phyloP scores from a whole-genome alignment of 2,888 invertebrate genomes.

The Cheilosia pagana region DNA sequence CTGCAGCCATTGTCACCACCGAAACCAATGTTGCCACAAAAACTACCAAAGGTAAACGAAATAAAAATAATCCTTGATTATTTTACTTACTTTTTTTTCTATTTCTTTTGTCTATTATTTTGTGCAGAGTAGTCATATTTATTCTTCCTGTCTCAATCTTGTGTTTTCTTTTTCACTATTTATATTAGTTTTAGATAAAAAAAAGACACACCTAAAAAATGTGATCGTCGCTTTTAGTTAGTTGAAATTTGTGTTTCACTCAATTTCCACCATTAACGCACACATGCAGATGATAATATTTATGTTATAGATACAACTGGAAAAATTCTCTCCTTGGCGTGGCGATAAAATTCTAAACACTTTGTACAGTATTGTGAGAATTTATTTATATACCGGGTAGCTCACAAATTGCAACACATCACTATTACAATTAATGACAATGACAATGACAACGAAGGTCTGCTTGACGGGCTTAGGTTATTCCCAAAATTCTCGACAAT shows the following conservation, averaged over 20 bases:
- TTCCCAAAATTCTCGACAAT: too few species aligned
- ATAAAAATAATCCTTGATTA: conserved; percentile 19
- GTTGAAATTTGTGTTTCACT: conserved; percentile 46
- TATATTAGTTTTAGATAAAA: neutral
- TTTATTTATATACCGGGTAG: too few species aligned
- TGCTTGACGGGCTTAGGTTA: too few species aligned
- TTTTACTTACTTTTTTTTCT: conserved; percentile 43
- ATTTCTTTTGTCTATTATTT: conserved; percentile 22
- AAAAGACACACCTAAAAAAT: neutral
- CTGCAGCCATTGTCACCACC: conserved; percentile 83
- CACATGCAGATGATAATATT: too few species aligned
- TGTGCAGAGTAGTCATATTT: conserved; percentile 2
- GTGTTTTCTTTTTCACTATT: conserved; percentile 6
- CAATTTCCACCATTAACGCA: conserved; percentile 1
- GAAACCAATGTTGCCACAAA: conserved; percentile 82
- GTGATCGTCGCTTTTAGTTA: conserved; percentile 17
- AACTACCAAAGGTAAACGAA: conserved; percentile 82
- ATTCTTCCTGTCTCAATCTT: conserved; percentile 15
- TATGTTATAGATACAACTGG: too few species aligned
- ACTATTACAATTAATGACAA: too few species aligned
- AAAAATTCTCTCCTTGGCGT: too few species aligned
- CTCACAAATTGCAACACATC: too few species aligned
- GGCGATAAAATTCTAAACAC: too few species aligned
- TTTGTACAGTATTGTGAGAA: too few species aligned
- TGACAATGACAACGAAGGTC: too few species aligned